Evolutionary conservation across 2,113 vertebrate species (phyloP), one percentile per base, ranked within the genome.

Genomic region (Megaceryle maxima): DNA sequence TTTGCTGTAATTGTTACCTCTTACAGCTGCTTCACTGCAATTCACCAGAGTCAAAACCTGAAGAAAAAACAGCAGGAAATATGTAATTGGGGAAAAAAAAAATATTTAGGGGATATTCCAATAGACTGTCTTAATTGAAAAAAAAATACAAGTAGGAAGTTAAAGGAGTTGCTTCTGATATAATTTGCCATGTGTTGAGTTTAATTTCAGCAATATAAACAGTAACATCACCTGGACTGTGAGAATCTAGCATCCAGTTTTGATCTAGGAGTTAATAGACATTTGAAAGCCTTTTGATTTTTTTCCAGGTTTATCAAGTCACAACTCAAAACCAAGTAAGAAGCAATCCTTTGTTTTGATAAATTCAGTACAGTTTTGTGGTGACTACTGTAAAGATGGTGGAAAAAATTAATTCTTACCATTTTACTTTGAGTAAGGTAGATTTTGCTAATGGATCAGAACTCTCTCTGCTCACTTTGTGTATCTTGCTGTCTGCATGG

Each of bases 1-100:
- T 97, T 86, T 88, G 64, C 79, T 96, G 20, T 93, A 90, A 90
- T 96, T 96, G 60, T 92, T 97, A 55, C 78, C 70, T 94, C 77
- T 93, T 88, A 84, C 72, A 91, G 83, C 62, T 79, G 87, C 81
- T 83, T 93, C 44, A 31, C 87, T 87, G 88, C 81, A 92, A 60
- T 94, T 89, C 68, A 68, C 35, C 78, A 50, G 69, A 82, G 80
- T 75, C 57, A 86, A 75, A 87, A 87, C 68, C 19, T 77, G 35
- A 70, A 59, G 28, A 16, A 16, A 75, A 92, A 59, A 1, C 9
- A 88, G 9, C 62, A 37, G 53, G 89, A 95, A 95, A 87, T 95
- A 67, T 0, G 0, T 78, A 82, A 92, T 44, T 44, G 31, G 20
- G 13, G 9, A 6, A 56, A 50, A 50, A 39, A 67, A 67, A 39